A percentile compares a stretch with the other conserved stretches of the same genome.
phyloP scores from a whole-genome alignment of 2,113 vertebrate genomes.

The Cottus gobio region DNA sequence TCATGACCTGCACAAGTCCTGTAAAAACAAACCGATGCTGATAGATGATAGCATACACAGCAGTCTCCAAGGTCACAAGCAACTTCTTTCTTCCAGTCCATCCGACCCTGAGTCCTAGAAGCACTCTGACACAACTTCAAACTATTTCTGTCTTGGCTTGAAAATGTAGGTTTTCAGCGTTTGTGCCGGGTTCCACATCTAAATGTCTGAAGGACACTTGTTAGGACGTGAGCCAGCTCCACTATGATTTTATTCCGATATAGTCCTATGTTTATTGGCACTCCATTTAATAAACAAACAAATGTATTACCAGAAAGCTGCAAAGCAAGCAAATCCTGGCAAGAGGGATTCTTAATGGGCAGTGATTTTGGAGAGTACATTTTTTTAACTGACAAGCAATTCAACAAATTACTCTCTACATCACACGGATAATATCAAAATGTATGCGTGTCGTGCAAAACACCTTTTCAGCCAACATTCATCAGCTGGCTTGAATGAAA shows the following conservation, averaged over 20 bases:
- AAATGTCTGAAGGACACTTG: not conserved
- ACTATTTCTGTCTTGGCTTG: not conserved
- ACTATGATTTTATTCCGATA: not conserved
- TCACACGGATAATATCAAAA: slow-evolving; percentile 1
- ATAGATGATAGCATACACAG: not conserved
- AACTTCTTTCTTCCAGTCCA: not conserved
- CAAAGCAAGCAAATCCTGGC: not conserved
- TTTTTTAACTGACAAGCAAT: not conserved
- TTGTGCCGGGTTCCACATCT: not conserved
- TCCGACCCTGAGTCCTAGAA: too few species aligned
- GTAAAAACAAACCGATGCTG: not conserved
- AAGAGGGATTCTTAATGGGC: not conserved
- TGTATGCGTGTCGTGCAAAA: not conserved
- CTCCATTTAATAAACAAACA: not conserved
- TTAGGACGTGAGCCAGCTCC: not conserved
- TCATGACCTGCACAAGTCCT: not conserved
- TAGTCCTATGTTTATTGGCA: not conserved
- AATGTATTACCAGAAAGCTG: not conserved
- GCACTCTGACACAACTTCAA: too few species aligned
- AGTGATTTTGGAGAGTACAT: not conserved
- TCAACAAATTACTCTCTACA: not conserved
- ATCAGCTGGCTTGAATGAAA: slow-evolving; percentile 15
- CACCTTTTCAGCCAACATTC: not conserved
- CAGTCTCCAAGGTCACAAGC: not conserved
- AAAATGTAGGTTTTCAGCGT: not conserved